Percentiles rank a stretch among this genome's conserved stretches.
Evolutionary conservation across 2,797 vertebrate genomes (phyloP).

Genomic region (Tapera naevia): DNA sequence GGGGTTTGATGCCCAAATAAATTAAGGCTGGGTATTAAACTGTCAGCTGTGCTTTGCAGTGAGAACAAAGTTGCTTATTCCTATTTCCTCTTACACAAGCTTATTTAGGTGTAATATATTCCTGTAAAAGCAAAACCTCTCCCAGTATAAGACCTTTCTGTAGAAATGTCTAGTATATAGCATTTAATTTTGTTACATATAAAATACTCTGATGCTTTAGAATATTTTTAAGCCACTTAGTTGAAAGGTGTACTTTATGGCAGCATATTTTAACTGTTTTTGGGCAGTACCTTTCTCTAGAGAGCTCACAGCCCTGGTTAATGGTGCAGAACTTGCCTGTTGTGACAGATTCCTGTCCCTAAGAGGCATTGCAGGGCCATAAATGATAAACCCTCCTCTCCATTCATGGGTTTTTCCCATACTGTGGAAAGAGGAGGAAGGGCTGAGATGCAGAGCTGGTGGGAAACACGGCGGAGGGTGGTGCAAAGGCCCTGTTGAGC

Average conservation of each 20-base stretch:
- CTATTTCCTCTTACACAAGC: not conserved
- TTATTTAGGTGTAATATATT: not conserved
- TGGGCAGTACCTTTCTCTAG: not conserved
- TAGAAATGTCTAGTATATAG: too few relatives aligned
- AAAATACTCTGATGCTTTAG: not conserved
- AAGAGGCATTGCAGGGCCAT: not conserved
- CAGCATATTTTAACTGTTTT: not conserved
- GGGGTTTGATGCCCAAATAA: not conserved
- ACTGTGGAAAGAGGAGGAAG: not conserved
- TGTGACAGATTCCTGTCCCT: not conserved
- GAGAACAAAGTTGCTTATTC: not conserved
- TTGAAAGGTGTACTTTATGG: not conserved
- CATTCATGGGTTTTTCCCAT: not conserved
- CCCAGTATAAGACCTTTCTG: not conserved
- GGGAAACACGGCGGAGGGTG: not conserved
- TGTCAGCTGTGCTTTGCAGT: conserved; percentile 3
- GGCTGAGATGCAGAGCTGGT: not conserved
- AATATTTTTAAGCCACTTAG: not conserved
- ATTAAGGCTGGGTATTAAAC: not conserved
- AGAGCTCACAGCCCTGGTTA: not conserved
- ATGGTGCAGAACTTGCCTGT: not conserved
- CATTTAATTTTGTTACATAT: not conserved
- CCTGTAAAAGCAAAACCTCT: not conserved
- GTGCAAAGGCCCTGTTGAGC: not conserved
- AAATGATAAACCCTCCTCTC: not conserved